Conservation (phyloP, 2,888 invertebrate species). For the Rhogogaster chlorosoma region DNA sequence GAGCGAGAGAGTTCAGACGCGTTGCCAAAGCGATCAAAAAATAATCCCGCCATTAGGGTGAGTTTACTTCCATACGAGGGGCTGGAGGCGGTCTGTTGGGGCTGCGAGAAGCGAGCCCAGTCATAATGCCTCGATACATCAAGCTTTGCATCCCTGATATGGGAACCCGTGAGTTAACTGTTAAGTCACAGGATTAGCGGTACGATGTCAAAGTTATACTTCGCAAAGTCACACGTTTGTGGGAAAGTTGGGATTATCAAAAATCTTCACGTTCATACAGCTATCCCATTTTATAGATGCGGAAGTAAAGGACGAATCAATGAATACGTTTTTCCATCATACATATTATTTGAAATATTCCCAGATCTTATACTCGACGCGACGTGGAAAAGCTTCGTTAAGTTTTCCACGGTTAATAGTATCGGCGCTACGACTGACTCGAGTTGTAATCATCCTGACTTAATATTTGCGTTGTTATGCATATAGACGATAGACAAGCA, state of each 20-base stretch:
- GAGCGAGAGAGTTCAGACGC: constrained; percentile 29
- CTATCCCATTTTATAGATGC: neutral
- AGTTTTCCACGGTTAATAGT: neutral
- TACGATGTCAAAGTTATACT: constrained; percentile 35
- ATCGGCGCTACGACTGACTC: neutral
- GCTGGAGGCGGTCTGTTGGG: constrained; percentile 73
- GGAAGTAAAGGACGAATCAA: neutral
- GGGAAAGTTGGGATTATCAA: constrained; percentile 49
- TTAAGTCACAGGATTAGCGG: constrained; percentile 66
- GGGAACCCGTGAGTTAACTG: constrained; percentile 69
- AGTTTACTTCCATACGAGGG: constrained; percentile 62
- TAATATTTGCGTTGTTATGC: neutral
- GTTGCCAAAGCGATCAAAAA: constrained; percentile 51
- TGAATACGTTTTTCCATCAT: no score
- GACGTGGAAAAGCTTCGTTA: neutral
- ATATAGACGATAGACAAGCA: constrained; percentile 11
- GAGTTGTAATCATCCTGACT: constrained; percentile 1
- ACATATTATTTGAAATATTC: neutral
- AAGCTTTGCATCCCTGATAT: constrained; percentile 78
- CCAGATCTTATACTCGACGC: neutral
- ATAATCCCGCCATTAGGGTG: constrained; percentile 76
- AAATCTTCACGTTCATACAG: neutral
- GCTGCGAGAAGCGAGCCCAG: constrained; percentile 57
- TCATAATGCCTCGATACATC: constrained; percentile 77
- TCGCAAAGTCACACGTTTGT: constrained; percentile 57